Conservation (phyloP, 2,797 vertebrate species). For the Philypnodon macrostomus region DNA sequence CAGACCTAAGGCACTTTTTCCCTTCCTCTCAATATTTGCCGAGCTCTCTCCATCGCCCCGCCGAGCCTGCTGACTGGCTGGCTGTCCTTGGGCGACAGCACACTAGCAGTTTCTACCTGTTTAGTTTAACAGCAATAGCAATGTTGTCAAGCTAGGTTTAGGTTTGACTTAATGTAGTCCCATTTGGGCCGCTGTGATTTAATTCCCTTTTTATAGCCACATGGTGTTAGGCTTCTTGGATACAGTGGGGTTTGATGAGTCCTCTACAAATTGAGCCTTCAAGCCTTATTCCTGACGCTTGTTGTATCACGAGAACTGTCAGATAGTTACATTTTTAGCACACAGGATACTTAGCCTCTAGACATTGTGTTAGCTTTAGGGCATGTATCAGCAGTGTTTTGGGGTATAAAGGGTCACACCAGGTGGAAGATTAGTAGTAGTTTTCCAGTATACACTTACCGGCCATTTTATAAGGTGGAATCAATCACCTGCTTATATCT, state of each 20-base stretch:
- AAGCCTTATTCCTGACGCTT: conserved; percentile 78
- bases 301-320: conserved; percentile 41
- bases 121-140: conserved; percentile 81
- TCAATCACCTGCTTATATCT: too few relatives aligned
- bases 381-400: conserved; percentile 36
- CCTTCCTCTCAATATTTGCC: conserved; percentile 72
- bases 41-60: conserved; percentile 61
- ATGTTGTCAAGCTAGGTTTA: conserved; percentile 73
- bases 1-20: conserved; percentile 89
- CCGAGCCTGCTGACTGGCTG: too few relatives aligned
- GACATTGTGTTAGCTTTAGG: conserved; percentile 57
- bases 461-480: too few relatives aligned
- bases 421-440: conserved; percentile 34
- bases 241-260: too few relatives aligned
- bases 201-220: conserved; percentile 87
- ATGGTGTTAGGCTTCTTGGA: conserved; percentile 66
- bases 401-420: conserved; percentile 36
- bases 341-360: conserved; percentile 52
- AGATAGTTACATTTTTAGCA: conserved; percentile 59
- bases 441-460: too few relatives aligned
- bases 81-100: conserved; percentile 88
- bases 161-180: conserved; percentile 93
- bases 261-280: conserved; percentile 81
- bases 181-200: too few relatives aligned
- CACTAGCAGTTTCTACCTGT: conserved; percentile 79